Percentiles rank a stretch among this genome's conserved stretches.
Evolutionary conservation across 2,888 invertebrate genomes (phyloP).

Genomic region (Bugulina stolonifera): DNA sequence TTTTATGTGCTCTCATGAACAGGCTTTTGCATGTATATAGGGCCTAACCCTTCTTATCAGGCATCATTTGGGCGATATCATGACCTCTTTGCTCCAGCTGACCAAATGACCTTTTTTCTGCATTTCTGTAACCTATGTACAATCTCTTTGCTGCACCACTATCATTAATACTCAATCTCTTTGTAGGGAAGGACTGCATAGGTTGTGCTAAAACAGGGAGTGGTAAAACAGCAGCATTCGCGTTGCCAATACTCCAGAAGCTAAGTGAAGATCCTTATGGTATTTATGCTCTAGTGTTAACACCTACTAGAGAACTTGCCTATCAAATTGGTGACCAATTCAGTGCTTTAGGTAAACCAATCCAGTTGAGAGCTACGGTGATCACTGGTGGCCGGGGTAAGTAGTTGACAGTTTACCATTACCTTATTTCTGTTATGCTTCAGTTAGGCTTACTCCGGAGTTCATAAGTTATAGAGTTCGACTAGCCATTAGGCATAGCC

Average conservation of each 20-base stretch:
- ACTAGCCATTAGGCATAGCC: too few species aligned
- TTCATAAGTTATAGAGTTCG: too few species aligned
- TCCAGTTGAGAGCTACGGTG: constrained; percentile 74
- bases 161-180: neutral
- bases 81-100: too few species aligned
- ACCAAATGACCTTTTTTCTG: too few species aligned
- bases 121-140: neutral
- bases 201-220: constrained; percentile 97
- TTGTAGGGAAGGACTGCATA: constrained; percentile 74
- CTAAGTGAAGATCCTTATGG: constrained; percentile 91
- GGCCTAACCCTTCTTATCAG: too few species aligned
- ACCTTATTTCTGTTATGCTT: too few species aligned
- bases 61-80: too few species aligned
- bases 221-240: constrained; percentile 96
- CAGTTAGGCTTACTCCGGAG: too few species aligned
- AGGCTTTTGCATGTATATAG: too few species aligned
- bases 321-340: constrained; percentile 89
- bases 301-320: constrained; percentile 68
- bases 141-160: neutral
- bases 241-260: constrained; percentile 83
- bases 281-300: constrained; percentile 86
- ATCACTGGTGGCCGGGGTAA: constrained; percentile 87
- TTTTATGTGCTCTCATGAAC: too few species aligned
- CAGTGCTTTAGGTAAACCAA: constrained; percentile 78
- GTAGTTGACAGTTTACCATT: too few species aligned